phyloP scores from a whole-genome alignment of 2,888 invertebrate genomes.

The Rhamnusium bicolor region DNA sequence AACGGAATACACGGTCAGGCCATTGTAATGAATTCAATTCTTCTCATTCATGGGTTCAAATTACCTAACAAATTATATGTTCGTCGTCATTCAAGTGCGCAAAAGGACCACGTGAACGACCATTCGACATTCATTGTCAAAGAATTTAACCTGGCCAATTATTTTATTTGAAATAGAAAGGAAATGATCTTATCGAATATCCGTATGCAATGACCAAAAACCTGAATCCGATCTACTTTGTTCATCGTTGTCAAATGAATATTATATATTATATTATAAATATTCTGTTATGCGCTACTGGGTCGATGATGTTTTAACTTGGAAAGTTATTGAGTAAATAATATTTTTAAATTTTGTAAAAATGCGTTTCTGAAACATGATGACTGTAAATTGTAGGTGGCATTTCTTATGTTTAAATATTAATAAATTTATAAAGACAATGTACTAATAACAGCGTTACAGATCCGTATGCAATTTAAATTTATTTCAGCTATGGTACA shows the following conservation, averaged over 20 bases:
- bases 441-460: too few relatives aligned
- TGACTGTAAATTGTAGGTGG: too few relatives aligned
- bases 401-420: too few relatives aligned
- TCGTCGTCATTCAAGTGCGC: conserved; percentile 24
- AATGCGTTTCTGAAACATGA: too few relatives aligned
- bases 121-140: conserved; percentile 25
- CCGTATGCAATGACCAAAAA: not conserved
- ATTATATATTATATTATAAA: not conserved
- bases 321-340: not conserved
- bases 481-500: too few relatives aligned
- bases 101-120: conserved; percentile 16
- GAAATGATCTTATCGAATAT: conserved; percentile 35
- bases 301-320: not conserved
- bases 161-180: conserved; percentile 30
- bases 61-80: conserved; percentile 43
- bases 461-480: too few relatives aligned
- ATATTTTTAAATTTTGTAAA: too few relatives aligned
- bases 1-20: conserved; percentile 30
- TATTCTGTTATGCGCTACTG: not conserved
- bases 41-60: conserved; percentile 42
- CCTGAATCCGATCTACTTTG: not conserved
- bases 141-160: conserved; percentile 33
- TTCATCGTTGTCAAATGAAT: not conserved
- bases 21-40: conserved; percentile 43
- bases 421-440: too few relatives aligned